phyloP scores from a whole-genome alignment of 2,797 vertebrate species.

The Myiotriccus ornatus region DNA sequence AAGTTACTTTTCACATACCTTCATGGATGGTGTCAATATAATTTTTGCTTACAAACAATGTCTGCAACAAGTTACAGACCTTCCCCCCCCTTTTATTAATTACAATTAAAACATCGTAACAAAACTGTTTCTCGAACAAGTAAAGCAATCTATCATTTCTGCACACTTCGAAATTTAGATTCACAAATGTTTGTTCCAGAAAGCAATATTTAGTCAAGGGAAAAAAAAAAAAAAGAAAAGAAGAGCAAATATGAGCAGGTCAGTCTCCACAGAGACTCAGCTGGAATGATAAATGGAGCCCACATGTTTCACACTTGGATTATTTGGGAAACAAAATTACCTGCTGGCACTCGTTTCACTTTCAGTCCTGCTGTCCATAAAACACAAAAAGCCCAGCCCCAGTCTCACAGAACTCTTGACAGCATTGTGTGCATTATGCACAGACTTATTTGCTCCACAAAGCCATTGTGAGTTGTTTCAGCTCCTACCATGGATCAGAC shows the following conservation, averaged over 20 bases:
- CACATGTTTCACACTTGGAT: slow-evolving; percentile 1
- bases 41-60: background rate
- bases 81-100: slow-evolving; percentile 18
- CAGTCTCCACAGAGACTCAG: background rate
- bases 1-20: background rate
- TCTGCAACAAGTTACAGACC: background rate
- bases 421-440: background rate
- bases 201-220: background rate
- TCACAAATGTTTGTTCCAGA: slow-evolving; percentile 12
- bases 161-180: slow-evolving; percentile 4
- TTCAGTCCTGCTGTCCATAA: background rate
- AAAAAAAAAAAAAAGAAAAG: background rate
- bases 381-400: background rate
- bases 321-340: background rate
- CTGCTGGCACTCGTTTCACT: background rate
- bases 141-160: slow-evolving; percentile 48
- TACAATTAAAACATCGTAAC: slow-evolving; percentile 41
- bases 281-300: slow-evolving; percentile 23
- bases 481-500: background rate
- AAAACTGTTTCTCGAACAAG: slow-evolving; percentile 36
- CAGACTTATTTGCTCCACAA: background rate
- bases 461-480: background rate
- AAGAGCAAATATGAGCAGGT: background rate
- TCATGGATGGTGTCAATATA: background rate
- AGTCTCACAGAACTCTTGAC: background rate